Evolutionary conservation across 1,140 invertebrate genomes (phyloP).

Genomic region (Drosophila lacertosa): DNA sequence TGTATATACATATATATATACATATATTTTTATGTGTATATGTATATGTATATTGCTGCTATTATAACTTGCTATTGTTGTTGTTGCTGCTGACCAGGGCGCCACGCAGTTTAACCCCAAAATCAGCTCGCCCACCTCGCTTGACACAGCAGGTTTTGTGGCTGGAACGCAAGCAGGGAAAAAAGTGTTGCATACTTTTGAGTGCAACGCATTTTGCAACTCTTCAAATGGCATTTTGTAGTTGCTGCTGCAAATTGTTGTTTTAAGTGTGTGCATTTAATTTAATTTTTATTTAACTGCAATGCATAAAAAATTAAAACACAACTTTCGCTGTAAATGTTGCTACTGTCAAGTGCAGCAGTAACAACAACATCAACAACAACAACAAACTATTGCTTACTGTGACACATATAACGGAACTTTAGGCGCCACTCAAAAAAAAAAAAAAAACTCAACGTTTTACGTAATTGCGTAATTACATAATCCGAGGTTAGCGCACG

Average conservation of each 20-base stretch:
- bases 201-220: conserved; percentile 72
- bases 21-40: too few relatives aligned
- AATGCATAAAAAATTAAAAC: conserved; percentile 61
- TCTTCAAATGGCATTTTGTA: conserved; percentile 71
- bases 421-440: not conserved
- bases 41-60: conserved; percentile 36
- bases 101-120: conserved; percentile 46
- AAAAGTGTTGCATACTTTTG: conserved; percentile 72
- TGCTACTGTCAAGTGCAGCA: not conserved
- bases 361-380: not conserved
- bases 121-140: conserved; percentile 15
- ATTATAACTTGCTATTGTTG: conserved; percentile 49
- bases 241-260: conserved; percentile 24
- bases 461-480: not conserved
- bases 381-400: conserved; percentile 2
- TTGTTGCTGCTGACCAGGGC: conserved; percentile 62
- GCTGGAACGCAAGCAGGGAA: not conserved
- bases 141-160: conserved; percentile 3
- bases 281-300: conserved; percentile 78
- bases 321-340: conserved; percentile 21
- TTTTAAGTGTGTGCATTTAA: conserved; percentile 60
- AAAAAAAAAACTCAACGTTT: conserved; percentile 1
- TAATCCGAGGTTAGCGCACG: too few relatives aligned
- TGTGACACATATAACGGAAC: not conserved
- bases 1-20: not conserved